Evolutionary conservation across 2,797 vertebrate genomes (phyloP), one percentile per base, ranked within the genome.

Genomic region (Pygocentrus nattereri): DNA sequence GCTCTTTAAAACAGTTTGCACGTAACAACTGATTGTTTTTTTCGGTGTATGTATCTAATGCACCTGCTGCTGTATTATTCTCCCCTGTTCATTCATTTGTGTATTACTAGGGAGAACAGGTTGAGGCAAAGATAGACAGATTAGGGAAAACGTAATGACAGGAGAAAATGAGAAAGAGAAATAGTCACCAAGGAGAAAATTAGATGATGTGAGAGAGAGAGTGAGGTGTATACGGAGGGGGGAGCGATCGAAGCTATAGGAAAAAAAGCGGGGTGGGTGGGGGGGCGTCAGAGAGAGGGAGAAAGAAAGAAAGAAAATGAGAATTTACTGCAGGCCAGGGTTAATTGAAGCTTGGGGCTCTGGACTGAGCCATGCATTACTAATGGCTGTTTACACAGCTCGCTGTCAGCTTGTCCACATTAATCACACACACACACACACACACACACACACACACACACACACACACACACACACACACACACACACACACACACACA

Each of bases 351-450:
- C 88, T 87, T 18, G 76, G 82, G 88, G 90, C 89, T 84, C 85
- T 89, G 92, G 91, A 91, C 87, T 65, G 87, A 90, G 88, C 89
- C 91, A 91, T 92, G 90, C 93, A 93, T 94, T 89, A 92, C 93
- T 93, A 92, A 94, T 93, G 88, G 90, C 74, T 93, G 91, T 93
- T 93, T 93, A 92, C 90, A 92, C 92, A 92, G 90, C 88, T 91
- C 87, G 85, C 89, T 89, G 89, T 88, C 90, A 90, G 89, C 81
- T 86, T 87, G 90, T 90, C 90, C 78, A 85, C 87, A 92, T 91
- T 85, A 93, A 93, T 93, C 92, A 91, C 86, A 85, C 85, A 79
- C 87, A 71, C 78, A 68, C 25, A 30, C 47, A 52, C 47, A 52
- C 69, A 19, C 69, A 71, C 47, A 12, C 47, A 52, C 27, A 31